Conservation (phyloP, 2,888 invertebrate species). For the Cactoblastis cactorum region DNA sequence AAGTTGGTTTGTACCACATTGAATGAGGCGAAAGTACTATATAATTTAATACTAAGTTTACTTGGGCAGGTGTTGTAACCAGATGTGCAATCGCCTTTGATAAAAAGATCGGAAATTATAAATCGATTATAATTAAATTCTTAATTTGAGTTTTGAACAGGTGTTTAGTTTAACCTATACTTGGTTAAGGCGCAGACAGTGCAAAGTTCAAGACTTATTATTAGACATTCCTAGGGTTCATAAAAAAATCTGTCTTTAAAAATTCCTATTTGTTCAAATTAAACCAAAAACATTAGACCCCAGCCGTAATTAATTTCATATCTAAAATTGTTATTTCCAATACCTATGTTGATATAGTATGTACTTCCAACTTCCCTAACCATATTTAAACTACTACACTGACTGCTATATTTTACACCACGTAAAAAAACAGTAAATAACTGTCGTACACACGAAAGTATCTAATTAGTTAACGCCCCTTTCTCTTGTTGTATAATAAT, state of each 20-base stretch:
- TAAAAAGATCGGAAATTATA: constrained; percentile 43
- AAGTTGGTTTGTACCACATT: not conserved
- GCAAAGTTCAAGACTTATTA: no score
- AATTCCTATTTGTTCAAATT: no score
- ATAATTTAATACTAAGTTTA: no score
- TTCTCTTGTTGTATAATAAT: constrained; percentile 16
- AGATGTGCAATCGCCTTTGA: constrained; percentile 34
- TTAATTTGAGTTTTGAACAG: constrained; percentile 29
- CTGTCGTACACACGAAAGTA: constrained; percentile 32
- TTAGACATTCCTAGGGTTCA: no score
- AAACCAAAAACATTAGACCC: no score
- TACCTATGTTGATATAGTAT: no score
- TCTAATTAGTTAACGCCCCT: constrained; percentile 30
- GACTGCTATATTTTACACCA: constrained; percentile 26
- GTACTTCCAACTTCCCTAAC: no score
- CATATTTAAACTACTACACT: constrained; percentile 14
- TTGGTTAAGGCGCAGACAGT: not conserved
- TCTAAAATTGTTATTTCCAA: no score
- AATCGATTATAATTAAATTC: constrained; percentile 33
- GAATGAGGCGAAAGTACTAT: not conserved
- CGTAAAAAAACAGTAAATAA: constrained; percentile 34
- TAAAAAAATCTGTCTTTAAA: no score
- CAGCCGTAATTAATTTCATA: no score
- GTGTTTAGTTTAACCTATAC: constrained; percentile 15
- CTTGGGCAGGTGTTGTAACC: constrained; percentile 39